These are phyloP conservation scores for Naja naja DNA, from an alignment of 2,113 vertebrate species.

Conservation along the genomic window DNA sequence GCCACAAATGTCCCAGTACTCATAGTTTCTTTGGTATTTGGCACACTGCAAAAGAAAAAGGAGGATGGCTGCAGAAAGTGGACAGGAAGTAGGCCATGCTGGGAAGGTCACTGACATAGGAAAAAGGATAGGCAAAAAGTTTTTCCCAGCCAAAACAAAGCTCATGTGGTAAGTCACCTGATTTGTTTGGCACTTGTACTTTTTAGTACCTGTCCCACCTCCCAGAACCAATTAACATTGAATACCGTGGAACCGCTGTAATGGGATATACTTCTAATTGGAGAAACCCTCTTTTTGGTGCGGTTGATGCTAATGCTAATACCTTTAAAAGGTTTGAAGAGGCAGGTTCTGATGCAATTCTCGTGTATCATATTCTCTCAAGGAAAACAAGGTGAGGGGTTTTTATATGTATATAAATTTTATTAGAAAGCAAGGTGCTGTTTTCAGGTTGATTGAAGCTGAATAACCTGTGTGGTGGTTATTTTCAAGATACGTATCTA, in stretches of 20 bases:
- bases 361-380: not conserved
- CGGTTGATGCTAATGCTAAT: not conserved
- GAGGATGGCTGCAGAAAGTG: not conserved
- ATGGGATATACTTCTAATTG: not conserved
- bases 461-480: not conserved
- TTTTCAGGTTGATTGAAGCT: not conserved
- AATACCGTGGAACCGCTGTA: not conserved
- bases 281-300: not conserved
- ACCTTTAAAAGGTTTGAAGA: not conserved
- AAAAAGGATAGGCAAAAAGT: not conserved
- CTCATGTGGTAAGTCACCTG: not conserved
- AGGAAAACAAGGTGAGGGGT: not conserved
- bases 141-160: not conserved
- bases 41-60: not conserved
- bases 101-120: not conserved
- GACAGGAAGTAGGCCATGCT: not conserved
- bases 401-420: too few species aligned
- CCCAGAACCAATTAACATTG: not conserved
- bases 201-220: not conserved
- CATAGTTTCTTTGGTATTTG: not conserved
- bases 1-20: not conserved
- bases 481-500: not conserved
- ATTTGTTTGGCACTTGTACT: not conserved
- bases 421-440: not conserved
- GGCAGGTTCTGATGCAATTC: not conserved